Evolutionary conservation across 2,888 invertebrate species (phyloP).

Genomic region (Eupeodes latifasciatus): DNA sequence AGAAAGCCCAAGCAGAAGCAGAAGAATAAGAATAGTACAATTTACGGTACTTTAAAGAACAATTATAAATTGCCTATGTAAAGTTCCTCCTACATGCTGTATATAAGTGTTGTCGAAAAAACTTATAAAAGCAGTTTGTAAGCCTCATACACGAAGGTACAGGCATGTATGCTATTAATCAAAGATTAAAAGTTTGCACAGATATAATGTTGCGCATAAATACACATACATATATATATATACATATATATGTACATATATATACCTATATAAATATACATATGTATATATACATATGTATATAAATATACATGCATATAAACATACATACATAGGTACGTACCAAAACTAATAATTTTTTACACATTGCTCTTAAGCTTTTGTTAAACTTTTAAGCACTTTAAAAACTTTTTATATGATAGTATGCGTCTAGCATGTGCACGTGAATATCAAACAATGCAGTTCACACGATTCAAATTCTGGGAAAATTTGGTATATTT

Average conservation of each 20-base stretch:
- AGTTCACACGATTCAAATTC: too few relatives aligned
- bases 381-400: too few relatives aligned
- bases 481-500: too few relatives aligned
- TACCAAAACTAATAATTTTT: too few relatives aligned
- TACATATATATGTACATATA: neutral
- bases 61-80: conserved; percentile 9
- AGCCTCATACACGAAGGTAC: neutral
- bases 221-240: neutral
- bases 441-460: too few relatives aligned
- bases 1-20: neutral
- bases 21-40: neutral
- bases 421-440: too few relatives aligned
- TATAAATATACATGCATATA: neutral
- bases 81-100: conserved; percentile 10
- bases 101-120: neutral
- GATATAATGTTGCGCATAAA: neutral
- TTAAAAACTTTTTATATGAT: too few relatives aligned
- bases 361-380: too few relatives aligned
- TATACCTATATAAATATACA: neutral
- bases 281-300: neutral
- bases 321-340: neutral
- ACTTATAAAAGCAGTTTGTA: neutral
- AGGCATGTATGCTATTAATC: neutral
- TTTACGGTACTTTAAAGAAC: too few relatives aligned
- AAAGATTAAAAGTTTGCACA: neutral